Conservation (phyloP, 2,888 invertebrate species). For the Plebejus melissa region DNA sequence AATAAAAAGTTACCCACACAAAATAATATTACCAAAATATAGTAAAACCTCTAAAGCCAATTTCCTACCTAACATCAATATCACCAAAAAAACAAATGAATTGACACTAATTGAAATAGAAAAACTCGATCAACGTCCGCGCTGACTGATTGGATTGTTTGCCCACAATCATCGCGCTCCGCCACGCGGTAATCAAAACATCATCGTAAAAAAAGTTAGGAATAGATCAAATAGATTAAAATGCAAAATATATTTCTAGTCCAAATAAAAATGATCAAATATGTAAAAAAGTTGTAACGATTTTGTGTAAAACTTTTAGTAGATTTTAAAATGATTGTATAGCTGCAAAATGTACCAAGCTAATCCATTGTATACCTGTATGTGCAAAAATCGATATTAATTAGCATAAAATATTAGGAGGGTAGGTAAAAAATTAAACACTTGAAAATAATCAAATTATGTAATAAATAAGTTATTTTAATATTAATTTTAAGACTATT, state of each 20-base stretch:
- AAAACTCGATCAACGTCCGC: slow-evolving; percentile 58
- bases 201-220: slow-evolving; percentile 12
- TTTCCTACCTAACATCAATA: slow-evolving; percentile 7
- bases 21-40: not conserved
- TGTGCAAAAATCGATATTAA: no score
- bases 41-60: not conserved
- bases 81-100: slow-evolving; percentile 25
- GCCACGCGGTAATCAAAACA: slow-evolving; percentile 25
- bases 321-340: no score
- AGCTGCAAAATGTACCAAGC: no score
- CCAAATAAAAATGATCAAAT: not conserved
- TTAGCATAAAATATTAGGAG: no score
- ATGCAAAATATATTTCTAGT: not conserved
- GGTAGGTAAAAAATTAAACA: no score
- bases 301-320: not conserved
- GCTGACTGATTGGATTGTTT: slow-evolving; percentile 53
- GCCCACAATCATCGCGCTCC: slow-evolving; percentile 35
- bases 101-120: slow-evolving; percentile 35
- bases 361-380: no score
- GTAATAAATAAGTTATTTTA: no score
- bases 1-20: not conserved
- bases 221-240: slow-evolving; percentile 6
- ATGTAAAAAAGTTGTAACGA: not conserved
- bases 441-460: no score
- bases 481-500: no score